Evolutionary conservation across 2,888 invertebrate species (phyloP), one percentile per base, ranked within the genome.

Genomic region (Clepsis dumicolana): DNA sequence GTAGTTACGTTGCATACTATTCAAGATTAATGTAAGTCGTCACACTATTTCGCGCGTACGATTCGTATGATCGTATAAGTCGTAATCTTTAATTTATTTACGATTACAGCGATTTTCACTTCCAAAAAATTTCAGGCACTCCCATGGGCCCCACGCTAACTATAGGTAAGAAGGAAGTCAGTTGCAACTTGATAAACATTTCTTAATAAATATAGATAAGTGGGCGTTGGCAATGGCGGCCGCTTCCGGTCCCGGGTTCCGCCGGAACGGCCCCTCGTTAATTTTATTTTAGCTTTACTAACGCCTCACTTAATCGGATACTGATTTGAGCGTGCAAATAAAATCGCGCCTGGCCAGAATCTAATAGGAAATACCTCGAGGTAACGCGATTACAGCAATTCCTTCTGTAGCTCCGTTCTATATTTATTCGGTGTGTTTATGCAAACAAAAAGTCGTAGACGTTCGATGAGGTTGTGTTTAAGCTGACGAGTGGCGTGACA

Each of bases 181-280:
- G 8, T 78, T 77, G 79, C 77, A 74, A 83, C 25, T 52, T 88
- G 83, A 86, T 85, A 84, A 86, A 86, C 85, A 88, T 87, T 86
- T 76, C 77, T 76, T 73, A 75, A 77, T 81, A 84, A 86, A 89
- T 87, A 84, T 82, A 87, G 86, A 88, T 87, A 90, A 78, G 86
- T 84, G 80, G 80, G 84, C 83, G 83, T 80, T 84, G 80, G 80
- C 77, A 82, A 81, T 85, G 79, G 81, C 83, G 81, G 84, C 86
- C 86, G 85, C 81, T 88, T 90, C 90, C 89, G 81, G 80, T 71
- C 79, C 77, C 81, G 84, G 76, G 81, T 88, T 89, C 90, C 89
- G 84, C 80, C 80, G 88, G 87, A 82, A 86, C 83, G 80, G 82
- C 79, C 78, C 86, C 87, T 89, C 90, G 88, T 90, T 90, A 88